Percentiles rank a stretch among this genome's conserved stretches.
These are phyloP conservation scores for Gobio gobio DNA, from an alignment of 2,113 vertebrate species.

Conservation along the genomic window DNA sequence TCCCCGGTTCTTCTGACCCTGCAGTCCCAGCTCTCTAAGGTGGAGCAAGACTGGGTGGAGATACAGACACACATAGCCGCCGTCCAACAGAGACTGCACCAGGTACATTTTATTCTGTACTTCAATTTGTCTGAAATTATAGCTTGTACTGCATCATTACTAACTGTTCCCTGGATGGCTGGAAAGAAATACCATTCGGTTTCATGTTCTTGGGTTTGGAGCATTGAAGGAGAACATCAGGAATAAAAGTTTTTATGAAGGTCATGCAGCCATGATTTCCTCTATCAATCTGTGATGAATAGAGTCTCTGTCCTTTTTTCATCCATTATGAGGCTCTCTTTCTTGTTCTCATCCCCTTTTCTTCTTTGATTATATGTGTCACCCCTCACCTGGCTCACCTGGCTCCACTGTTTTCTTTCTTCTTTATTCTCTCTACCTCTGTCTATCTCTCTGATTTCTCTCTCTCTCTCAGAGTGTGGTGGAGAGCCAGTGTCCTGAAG, in stretches of 20 bases:
- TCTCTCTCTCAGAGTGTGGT: slow-evolving; percentile 79
- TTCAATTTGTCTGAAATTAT: slow-evolving; percentile 1
- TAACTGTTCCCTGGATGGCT: not conserved
- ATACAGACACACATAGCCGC: slow-evolving; percentile 74
- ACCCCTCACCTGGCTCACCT: not conserved
- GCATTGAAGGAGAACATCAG: not conserved
- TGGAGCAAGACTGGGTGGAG: slow-evolving; percentile 83
- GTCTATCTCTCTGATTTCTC: slow-evolving; percentile 23
- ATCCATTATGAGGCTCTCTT: slow-evolving; percentile 3
- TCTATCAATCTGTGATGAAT: slow-evolving; percentile 9
- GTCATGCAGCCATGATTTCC: not conserved
- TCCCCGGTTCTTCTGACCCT: slow-evolving; percentile 58
- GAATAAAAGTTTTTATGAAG: not conserved
- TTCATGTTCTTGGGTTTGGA: not conserved
- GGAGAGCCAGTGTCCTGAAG: slow-evolving; percentile 81
- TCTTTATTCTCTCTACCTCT: not conserved
- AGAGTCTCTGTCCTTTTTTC: slow-evolving; percentile 53
- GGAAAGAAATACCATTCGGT: not conserved
- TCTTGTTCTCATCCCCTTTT: not conserved
- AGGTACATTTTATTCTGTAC: slow-evolving; percentile 70
- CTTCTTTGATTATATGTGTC: not conserved
- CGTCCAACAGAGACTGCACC: slow-evolving; percentile 83
- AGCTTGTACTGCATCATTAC: not conserved
- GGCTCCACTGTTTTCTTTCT: not conserved
- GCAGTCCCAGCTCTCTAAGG: slow-evolving; percentile 74